A percentile compares a stretch with the other conserved stretches of the same genome.
These are phyloP conservation scores for Melanophora roralis DNA, from an alignment of 2,888 invertebrate species.

Conservation along the genomic window DNA sequence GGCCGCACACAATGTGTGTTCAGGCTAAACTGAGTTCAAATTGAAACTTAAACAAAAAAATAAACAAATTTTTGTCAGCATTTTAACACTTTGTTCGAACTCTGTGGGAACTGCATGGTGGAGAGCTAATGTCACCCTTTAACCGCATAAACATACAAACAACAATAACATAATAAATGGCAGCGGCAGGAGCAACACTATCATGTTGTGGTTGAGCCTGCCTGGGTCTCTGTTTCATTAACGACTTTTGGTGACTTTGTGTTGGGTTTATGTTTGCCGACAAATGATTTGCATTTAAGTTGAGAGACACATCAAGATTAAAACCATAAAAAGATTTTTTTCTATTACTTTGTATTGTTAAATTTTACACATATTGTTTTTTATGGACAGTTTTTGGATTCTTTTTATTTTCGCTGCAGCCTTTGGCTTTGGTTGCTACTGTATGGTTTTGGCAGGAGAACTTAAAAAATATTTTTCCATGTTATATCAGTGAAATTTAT, in stretches of 20 bases:
- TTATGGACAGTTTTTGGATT: not conserved
- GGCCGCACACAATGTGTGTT: constrained; percentile 47
- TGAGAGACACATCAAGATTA: not conserved
- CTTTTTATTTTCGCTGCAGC: not conserved
- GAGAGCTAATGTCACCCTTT: constrained; percentile 24
- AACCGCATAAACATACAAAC: constrained; percentile 19
- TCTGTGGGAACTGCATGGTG: not conserved
- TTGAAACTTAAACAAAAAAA: not conserved
- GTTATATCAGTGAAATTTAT: constrained; percentile 9
- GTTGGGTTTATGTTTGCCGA: constrained; percentile 35
- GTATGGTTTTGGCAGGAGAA: constrained; percentile 33
- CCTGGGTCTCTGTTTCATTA: constrained; percentile 42
- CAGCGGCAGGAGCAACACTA: constrained; percentile 2
- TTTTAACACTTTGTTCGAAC: constrained; percentile 29
- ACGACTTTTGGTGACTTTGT: constrained; percentile 60
- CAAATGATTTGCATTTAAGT: constrained; percentile 20
- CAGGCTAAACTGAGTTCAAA: too few relatives aligned
- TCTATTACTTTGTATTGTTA: constrained; percentile 4
- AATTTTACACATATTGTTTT: not conserved
- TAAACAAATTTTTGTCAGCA: constrained; percentile 25
- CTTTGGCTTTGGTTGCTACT: constrained; percentile 42
- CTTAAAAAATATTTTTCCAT: too few relatives aligned
- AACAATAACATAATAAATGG: constrained; percentile 14
- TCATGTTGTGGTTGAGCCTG: constrained; percentile 35
- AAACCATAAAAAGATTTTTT: constrained; percentile 55